Percentiles rank a stretch among this genome's conserved stretches.
phyloP scores from a whole-genome alignment of 2,888 invertebrate species.

The Steinernema carpocapsae region DNA sequence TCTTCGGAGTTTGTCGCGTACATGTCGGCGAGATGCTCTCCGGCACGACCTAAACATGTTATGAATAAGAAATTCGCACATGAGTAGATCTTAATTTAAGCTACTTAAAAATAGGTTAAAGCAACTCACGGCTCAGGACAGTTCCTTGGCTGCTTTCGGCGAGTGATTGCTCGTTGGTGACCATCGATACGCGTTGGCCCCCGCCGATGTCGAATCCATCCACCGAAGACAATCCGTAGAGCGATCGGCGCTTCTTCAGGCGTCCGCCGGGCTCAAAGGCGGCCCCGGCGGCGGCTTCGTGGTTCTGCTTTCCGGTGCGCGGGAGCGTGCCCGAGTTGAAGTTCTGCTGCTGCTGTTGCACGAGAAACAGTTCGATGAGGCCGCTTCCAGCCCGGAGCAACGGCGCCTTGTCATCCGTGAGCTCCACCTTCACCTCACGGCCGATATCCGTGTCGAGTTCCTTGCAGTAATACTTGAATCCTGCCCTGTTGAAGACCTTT shows the following conservation, averaged over 20 bases:
- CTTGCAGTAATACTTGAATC: constrained; percentile 63
- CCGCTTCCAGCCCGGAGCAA: constrained; percentile 56
- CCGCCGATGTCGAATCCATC: constrained; percentile 40
- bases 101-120: neutral
- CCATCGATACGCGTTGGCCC: constrained; percentile 47
- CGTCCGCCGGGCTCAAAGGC: constrained; percentile 7
- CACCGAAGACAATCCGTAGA: constrained; percentile 23
- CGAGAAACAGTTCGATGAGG: constrained; percentile 57
- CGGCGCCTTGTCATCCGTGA: constrained; percentile 49
- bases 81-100: too few species aligned
- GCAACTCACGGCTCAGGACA: constrained; percentile 25
- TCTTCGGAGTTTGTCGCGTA: constrained; percentile 57
- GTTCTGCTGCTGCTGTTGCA: constrained; percentile 39
- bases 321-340: constrained; percentile 45
- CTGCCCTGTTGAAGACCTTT: constrained; percentile 55
- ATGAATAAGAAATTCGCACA: too few species aligned
- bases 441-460: constrained; percentile 58
- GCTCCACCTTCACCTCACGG: constrained; percentile 63
- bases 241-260: constrained; percentile 21
- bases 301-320: constrained; percentile 48
- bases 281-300: neutral
- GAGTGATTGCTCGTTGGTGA: constrained; percentile 40
- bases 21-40: constrained; percentile 62
- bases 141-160: constrained; percentile 39
- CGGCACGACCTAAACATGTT: constrained; percentile 53